Evolutionary conservation across 2,113 vertebrate species (phyloP), one percentile per base, ranked within the genome.

Genomic region (Panthera uncia): DNA sequence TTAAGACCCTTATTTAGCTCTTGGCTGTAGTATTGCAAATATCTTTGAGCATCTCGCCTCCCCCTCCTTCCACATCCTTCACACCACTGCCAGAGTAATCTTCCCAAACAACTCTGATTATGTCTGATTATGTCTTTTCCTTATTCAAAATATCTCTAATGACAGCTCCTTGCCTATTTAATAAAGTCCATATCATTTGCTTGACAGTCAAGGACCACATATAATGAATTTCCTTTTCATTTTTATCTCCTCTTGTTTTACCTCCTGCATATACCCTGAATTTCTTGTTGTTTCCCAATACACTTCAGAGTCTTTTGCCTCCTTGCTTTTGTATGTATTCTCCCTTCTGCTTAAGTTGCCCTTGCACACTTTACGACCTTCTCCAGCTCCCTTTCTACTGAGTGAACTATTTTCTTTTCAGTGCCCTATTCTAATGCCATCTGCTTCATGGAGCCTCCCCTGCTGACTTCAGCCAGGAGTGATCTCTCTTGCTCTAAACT

Each of bases 1-100:
- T 94, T 96, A 97, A 93, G 74, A 94, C 45, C 61, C 29, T 76
- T 94, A 57, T 91, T 91, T 91, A 94, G 52, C 31, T 96, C 78
- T 92, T 82, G 52, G 93, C 80, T 88, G 41, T 81, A 57, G 36
- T 91, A 36, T 36, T 91, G 83, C 68, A 89, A 71, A 69, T 41
- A 81, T 91, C 84, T 93, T 52, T 76, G 76, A 93, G 81, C 10
- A 36, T 89, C 33, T 38, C 31, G 19, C 61, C 15, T 94, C 29
- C n/a, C 4, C 23, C 1, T 5, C 29, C 76, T 95, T 91, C 94
- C 89, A 79, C 8, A 73, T 33, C 48, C 21, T 76, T 93, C 91
- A 74, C 7, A 89, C 36, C 1, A 78, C 48, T 95, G 31, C 41
- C 5, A 38, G 65, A 82, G 82, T 45, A 94, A 95, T 97, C 73